Evolutionary conservation across 2,113 vertebrate genomes (phyloP).

Genomic region (Melanerpes aurifrons): DNA sequence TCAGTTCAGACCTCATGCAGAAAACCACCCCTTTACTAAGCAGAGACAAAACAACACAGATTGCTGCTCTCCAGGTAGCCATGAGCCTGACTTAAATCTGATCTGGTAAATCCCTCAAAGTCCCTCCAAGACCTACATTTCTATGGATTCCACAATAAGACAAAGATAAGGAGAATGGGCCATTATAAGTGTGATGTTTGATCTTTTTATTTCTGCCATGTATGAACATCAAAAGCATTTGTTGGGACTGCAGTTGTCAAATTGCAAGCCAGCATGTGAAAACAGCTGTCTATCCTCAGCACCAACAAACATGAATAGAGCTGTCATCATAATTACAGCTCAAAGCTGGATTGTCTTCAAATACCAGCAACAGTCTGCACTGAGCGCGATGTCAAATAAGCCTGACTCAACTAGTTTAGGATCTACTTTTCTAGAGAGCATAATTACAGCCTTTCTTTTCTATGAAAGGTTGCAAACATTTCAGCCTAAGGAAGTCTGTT

Average conservation of each 20-base stretch:
- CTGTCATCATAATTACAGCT: constrained; percentile 63
- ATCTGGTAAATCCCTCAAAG: neutral
- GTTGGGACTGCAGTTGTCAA: constrained; percentile 63
- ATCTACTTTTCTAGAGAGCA: neutral
- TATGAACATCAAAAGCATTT: constrained; percentile 39
- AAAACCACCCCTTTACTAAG: neutral
- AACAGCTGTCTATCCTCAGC: constrained; percentile 67
- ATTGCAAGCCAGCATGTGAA: constrained; percentile 52
- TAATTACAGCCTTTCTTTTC: constrained; percentile 5
- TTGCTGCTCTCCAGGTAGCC: neutral
- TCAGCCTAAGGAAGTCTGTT: neutral
- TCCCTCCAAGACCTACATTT: neutral
- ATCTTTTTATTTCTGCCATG: constrained; percentile 30
- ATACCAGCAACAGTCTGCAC: constrained; percentile 54
- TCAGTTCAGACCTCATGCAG: neutral
- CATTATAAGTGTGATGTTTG: neutral
- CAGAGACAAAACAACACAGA: neutral
- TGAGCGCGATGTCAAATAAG: constrained; percentile 28
- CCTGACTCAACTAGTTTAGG: constrained; percentile 52
- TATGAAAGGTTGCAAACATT: neutral
- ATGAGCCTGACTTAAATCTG: neutral
- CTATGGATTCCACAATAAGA: neutral
- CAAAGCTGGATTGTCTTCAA: constrained; percentile 65
- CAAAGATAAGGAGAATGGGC: neutral
- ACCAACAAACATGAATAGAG: constrained; percentile 60